Evolutionary conservation across 2,113 vertebrate species (phyloP), one percentile per base, ranked within the genome.

Genomic region (Epinephelus moara): DNA sequence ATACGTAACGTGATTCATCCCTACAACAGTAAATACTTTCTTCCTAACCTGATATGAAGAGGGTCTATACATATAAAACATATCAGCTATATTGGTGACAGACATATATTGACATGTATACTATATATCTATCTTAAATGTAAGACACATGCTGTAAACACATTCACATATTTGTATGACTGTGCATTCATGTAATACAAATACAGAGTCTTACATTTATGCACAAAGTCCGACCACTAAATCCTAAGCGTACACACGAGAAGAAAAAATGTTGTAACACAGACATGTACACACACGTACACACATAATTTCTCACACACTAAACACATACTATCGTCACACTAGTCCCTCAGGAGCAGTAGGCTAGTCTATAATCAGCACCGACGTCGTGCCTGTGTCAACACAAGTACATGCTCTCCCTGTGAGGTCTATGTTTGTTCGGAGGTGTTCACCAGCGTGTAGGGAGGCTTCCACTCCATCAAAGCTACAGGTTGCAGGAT

Each of bases 341-440:
- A 25, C 19, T n/a, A 2, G 61, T 70, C 69, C 33, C 23, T 61
- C 3, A 14, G 40, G 52, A 62, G 25, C 33, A 70, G 81, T 56
- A 47, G 75, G 77, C 45, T 67, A 56, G 75, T 80, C 45, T 70
- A 56, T 27, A 59, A 77, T 69, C 30, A 74, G 56, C 49, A 56
- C 4, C 4, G 0, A 67, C 56, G 19, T 15, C 4, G 13, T 33
- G 83, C 42, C 72, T 55, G 50, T 72, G 82, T 89, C 66, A 79
- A 84, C 78, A 90, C 71, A 67, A 71, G 84, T 9, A 33, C 37
- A 25, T 67, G 30, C 23, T 21, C 81, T 77, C 75, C 62, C 69
- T 87, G 86, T 78, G 81, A 75, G 76, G 81, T 89, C 80, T 63
- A 45, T 33, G 64, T 84, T 70, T 70, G 45, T 49, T 77, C 47